Conservation (phyloP, 2,888 invertebrate species). For the Alitta virens region DNA sequence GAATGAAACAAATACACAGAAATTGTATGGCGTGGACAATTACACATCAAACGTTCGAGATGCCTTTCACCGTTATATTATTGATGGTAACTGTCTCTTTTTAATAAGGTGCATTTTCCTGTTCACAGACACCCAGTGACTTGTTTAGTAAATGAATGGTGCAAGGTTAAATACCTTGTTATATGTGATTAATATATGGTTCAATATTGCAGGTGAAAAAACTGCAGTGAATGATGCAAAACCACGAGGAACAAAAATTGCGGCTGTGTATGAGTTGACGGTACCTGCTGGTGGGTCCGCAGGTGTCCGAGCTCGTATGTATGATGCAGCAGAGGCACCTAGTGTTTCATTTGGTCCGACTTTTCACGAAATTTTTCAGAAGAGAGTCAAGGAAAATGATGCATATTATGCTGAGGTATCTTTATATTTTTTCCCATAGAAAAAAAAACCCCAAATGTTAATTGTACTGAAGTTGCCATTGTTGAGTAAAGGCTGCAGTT, state of each 20-base stretch:
- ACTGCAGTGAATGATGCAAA: not conserved
- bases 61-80: constrained; percentile 44
- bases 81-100: constrained; percentile 34
- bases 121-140: no score
- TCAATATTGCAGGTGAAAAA: not conserved
- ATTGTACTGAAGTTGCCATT: no score
- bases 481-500: no score
- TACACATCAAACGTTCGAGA: constrained; percentile 38
- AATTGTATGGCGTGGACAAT: constrained; percentile 16
- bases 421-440: not conserved
- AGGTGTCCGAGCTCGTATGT: constrained; percentile 44
- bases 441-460: no score
- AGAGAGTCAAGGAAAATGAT: constrained; percentile 46
- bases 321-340: constrained; percentile 33
- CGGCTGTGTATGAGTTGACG: constrained; percentile 43
- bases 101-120: no score
- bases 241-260: constrained; percentile 44
- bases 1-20: constrained; percentile 47
- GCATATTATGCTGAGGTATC: constrained; percentile 49
- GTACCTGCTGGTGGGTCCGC: constrained; percentile 39
- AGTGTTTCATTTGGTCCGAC: constrained; percentile 16
- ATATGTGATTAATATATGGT: not conserved
- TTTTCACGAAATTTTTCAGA: constrained; percentile 41
- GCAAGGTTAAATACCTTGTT: no score
- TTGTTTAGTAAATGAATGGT: no score